Percentiles rank a stretch among this genome's conserved stretches.
Evolutionary conservation across 2,888 invertebrate genomes (phyloP).

Genomic region (Apantesis nais): DNA sequence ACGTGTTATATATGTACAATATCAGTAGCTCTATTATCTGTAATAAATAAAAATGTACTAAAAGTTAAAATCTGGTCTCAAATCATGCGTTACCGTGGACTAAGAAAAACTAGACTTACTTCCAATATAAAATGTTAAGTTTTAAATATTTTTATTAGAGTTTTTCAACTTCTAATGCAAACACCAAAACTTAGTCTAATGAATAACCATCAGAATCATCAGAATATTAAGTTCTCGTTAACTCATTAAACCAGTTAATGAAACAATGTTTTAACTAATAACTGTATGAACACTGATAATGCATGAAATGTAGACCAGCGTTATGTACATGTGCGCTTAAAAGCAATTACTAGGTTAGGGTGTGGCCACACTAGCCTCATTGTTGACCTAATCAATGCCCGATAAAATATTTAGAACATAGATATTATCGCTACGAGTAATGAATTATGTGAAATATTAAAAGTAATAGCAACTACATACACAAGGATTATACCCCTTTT

Average conservation of each 20-base stretch:
- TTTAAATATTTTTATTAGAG: background rate
- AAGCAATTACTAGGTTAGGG: conserved; percentile 42
- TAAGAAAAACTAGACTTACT: too few species aligned
- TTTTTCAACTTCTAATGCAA: background rate
- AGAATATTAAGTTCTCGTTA: conserved; percentile 38
- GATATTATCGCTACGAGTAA: conserved; percentile 9
- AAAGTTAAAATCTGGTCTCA: too few species aligned
- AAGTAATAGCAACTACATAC: background rate
- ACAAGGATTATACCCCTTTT: background rate
- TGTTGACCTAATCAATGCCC: conserved; percentile 30
- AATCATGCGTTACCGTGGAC: too few species aligned
- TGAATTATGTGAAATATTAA: background rate
- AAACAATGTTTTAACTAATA: conserved; percentile 38
- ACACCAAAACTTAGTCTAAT: conserved; percentile 5
- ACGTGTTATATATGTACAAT: background rate
- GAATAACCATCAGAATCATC: conserved; percentile 9
- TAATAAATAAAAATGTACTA: background rate
- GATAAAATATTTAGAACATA: conserved; percentile 21
- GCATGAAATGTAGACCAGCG: conserved; percentile 39
- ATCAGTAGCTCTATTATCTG: background rate
- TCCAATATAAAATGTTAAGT: too few species aligned
- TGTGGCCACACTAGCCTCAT: conserved; percentile 30
- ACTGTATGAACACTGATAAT: conserved; percentile 37
- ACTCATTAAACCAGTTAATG: conserved; percentile 30
- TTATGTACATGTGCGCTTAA: conserved; percentile 33